Evolutionary conservation across 2,888 invertebrate genomes (phyloP).

Genomic region (Watsonalla cultraria): DNA sequence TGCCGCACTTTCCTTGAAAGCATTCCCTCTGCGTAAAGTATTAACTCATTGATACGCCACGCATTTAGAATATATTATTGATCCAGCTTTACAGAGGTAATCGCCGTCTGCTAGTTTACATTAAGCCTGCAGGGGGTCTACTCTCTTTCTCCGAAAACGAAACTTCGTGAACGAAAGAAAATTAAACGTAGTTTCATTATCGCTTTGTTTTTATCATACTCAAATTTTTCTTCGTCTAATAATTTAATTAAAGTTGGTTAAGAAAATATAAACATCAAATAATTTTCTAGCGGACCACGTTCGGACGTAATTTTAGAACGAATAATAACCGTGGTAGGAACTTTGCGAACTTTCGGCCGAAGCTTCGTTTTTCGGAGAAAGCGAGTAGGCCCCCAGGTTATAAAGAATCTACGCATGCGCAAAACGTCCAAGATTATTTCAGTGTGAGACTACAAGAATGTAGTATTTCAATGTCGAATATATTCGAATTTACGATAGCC

Average conservation of each 20-base stretch:
- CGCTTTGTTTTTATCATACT: too few relatives aligned
- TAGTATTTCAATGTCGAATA: conserved; percentile 4
- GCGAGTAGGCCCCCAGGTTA: neutral
- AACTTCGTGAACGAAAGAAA: too few relatives aligned
- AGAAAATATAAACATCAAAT: too few relatives aligned
- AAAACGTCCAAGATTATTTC: neutral
- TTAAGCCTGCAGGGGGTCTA: neutral
- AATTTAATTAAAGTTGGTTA: too few relatives aligned
- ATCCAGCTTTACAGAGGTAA: conserved; percentile 16
- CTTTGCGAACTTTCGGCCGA: too few relatives aligned
- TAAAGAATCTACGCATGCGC: neutral
- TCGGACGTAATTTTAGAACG: too few relatives aligned
- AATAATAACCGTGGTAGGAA: too few relatives aligned
- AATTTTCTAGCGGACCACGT: too few relatives aligned
- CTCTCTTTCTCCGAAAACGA: too few relatives aligned
- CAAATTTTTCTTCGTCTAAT: too few relatives aligned
- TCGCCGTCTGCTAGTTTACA: conserved; percentile 8
- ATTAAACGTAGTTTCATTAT: too few relatives aligned
- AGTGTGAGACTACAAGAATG: neutral
- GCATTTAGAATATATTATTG: conserved; percentile 40
- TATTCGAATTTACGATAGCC: conserved; percentile 24
- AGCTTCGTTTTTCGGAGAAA: too few relatives aligned
- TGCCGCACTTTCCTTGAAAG: conserved; percentile 40
- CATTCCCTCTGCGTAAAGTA: conserved; percentile 60
- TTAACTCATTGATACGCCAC: conserved; percentile 61